phyloP scores from a whole-genome alignment of 1,140 invertebrate species.

The Macrobrachium rosenbergii region DNA sequence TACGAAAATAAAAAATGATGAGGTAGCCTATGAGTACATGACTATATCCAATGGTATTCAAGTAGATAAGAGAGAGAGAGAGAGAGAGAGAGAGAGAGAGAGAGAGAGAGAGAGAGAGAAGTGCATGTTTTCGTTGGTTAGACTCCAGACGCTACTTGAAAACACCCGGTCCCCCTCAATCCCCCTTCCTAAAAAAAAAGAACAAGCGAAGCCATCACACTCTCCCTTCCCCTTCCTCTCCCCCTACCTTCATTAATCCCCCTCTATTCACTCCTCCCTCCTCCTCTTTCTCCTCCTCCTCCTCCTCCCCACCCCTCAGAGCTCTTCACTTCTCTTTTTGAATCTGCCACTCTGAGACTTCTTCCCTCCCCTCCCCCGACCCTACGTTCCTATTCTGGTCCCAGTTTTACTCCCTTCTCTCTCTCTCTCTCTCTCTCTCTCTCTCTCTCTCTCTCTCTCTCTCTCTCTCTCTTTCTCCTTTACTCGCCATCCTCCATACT shows the following conservation, averaged over 20 bases:
- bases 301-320: background rate
- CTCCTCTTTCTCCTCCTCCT: background rate
- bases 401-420: background rate
- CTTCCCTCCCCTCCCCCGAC: background rate
- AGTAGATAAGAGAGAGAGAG: conserved; percentile 27
- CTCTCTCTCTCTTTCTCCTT: background rate
- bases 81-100: conserved; percentile 35
- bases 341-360: background rate
- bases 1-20: too few relatives aligned
- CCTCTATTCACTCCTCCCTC: background rate
- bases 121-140: too few relatives aligned
- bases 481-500: too few relatives aligned
- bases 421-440: conserved; percentile 17
- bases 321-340: background rate
- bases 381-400: background rate
- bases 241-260: background rate
- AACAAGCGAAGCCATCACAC: background rate
- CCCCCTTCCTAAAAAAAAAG: background rate
- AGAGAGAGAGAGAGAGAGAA: too few relatives aligned
- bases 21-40: too few relatives aligned
- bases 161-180: too few relatives aligned
- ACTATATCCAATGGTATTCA: background rate
- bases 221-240: background rate
- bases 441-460: background rate
- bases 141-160: too few relatives aligned